Evolutionary conservation across 1,140 invertebrate species (phyloP).

Genomic region (Pogonus chalceus): DNA sequence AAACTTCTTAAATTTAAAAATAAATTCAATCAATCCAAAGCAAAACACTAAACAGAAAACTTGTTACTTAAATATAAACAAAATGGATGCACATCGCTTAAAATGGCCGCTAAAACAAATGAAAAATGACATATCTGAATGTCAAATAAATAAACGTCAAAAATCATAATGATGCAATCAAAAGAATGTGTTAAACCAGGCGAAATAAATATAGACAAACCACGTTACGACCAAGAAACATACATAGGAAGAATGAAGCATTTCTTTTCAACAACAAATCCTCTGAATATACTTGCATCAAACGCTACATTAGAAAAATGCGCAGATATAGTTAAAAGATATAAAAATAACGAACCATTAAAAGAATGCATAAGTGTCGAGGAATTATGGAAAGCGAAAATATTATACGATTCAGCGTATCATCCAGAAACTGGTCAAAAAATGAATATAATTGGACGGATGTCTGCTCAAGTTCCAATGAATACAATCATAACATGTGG

Average conservation of each 20-base stretch:
- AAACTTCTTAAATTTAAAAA: too few species aligned
- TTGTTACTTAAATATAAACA: too few species aligned
- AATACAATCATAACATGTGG: constrained; percentile 76
- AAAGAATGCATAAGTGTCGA: constrained; percentile 38
- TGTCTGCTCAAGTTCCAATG: constrained; percentile 81
- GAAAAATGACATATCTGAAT: too few species aligned
- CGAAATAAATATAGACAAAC: constrained; percentile 70
- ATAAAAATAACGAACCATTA: constrained; percentile 49
- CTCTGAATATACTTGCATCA: constrained; percentile 68
- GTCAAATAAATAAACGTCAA: too few species aligned
- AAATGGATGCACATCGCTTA: too few species aligned
- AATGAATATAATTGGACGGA: constrained; percentile 64
- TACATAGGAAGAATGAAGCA: constrained; percentile 80
- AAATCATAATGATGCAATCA: too few species aligned
- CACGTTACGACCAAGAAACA: constrained; percentile 77
- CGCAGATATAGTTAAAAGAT: constrained; percentile 57
- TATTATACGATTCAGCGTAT: constrained; percentile 69
- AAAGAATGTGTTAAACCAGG: too few species aligned
- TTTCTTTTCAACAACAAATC: constrained; percentile 86
- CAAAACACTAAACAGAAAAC: too few species aligned
- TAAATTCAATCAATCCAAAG: too few species aligned
- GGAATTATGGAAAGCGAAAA: constrained; percentile 60
- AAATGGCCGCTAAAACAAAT: too few species aligned
- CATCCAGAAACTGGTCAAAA: constrained; percentile 75
- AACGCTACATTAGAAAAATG: constrained; percentile 62